Evolutionary conservation across 2,797 vertebrate species (phyloP), one percentile per base, ranked within the genome.

Genomic region (Hafferia zeledoni): DNA sequence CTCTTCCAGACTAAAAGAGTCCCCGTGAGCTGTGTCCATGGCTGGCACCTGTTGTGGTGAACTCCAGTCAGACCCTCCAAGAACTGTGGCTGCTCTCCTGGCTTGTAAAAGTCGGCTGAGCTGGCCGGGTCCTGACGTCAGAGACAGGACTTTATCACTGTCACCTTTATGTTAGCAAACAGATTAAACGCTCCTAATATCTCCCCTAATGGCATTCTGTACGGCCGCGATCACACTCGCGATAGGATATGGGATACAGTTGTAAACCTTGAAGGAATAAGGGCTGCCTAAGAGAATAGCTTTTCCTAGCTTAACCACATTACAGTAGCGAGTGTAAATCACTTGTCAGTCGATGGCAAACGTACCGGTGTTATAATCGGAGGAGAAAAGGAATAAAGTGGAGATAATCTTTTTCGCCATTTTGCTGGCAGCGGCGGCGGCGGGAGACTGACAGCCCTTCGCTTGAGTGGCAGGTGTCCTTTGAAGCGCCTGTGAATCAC

Each of bases 401-500:
- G 98, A 99, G 99, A 99, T 99, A 99, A 99, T 99, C 99, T 99
- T 98, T 98, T 98, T 97, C 98, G 98, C 98, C 98, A 98, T 99
- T 98, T 98, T 98, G 96, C 98, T 98, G 98, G 98, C 99, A 99
- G 98, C 97, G 96, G 98, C 97, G 97, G 97, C 97, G 98, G 98
- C 97, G 95, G 98, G 98, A 99, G 99, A 99, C 98, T 99, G 99
- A 99, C 99, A 99, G 99, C 98, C 99, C 99, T 98, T 99, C 98
- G 98, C 97, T 98, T 99, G 99, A 99, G 98, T 99, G 99, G 99
- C 99, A 99, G 99, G 99, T 99, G 99, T 99, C 99, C 99, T 99
- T 99, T 99, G 98, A 99, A 99, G 99, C 98, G 98, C 98, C 98
- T 98, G 97, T 97, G 98, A 99, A 98, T 98, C 99, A 94, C 98